phyloP scores from a whole-genome alignment of 2,797 vertebrate species.

The Scarus forsteni region DNA sequence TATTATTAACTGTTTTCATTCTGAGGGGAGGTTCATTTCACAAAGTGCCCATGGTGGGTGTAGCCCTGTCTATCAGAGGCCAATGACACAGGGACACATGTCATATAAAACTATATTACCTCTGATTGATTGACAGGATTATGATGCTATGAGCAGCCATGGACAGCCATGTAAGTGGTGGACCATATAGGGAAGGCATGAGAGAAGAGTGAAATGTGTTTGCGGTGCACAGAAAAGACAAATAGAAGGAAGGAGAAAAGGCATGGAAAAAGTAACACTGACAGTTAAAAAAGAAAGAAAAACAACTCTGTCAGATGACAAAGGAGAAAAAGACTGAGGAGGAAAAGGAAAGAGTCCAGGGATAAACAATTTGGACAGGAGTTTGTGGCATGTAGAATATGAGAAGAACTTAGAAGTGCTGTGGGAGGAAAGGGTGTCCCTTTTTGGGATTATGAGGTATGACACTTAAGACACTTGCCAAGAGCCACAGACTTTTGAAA shows the following conservation, averaged over 20 bases:
- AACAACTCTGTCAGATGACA: constrained; percentile 20
- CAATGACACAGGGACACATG: constrained; percentile 74
- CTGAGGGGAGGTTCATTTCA: constrained; percentile 69
- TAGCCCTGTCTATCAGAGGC: constrained; percentile 55
- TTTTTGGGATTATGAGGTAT: constrained; percentile 32
- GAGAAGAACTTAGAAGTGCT: constrained; percentile 18
- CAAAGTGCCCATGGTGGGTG: constrained; percentile 66
- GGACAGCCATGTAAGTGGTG: constrained; percentile 54
- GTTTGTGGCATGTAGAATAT: constrained; percentile 12
- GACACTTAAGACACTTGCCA: constrained; percentile 32
- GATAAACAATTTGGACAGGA: constrained; percentile 31
- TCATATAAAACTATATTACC: constrained; percentile 72
- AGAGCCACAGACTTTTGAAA: constrained; percentile 26
- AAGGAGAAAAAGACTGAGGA: constrained; percentile 16
- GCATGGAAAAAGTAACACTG: constrained; percentile 23
- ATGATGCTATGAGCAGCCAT: constrained; percentile 46
- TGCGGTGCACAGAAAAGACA: constrained; percentile 2
- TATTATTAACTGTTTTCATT: constrained; percentile 64
- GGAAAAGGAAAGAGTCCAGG: constrained; percentile 16
- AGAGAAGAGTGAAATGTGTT: constrained; percentile 18
- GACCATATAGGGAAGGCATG: constrained; percentile 8
- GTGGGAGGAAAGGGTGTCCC: background rate
- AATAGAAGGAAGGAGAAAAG: background rate
- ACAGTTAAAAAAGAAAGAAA: constrained; percentile 17
- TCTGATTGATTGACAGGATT: constrained; percentile 68